Evolutionary conservation across 2,888 invertebrate genomes (phyloP).

Genomic region (Drosophila mulleri): DNA sequence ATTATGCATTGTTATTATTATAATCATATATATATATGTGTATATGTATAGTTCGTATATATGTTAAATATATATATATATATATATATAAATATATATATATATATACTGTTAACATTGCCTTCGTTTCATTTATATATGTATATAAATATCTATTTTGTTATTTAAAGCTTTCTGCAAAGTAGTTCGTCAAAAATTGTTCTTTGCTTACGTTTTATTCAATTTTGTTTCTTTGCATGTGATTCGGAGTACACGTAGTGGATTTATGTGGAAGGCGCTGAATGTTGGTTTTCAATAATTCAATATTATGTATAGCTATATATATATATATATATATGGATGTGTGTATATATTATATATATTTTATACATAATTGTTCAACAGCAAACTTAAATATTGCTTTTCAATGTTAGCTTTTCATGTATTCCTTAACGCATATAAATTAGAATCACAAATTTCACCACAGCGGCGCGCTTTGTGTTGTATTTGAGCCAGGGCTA

Average conservation of each 20-base stretch:
- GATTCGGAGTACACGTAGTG: constrained; percentile 69
- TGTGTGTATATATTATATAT: constrained; percentile 14
- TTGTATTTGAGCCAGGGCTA: constrained; percentile 48
- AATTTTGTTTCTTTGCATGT: constrained; percentile 47
- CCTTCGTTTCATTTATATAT: constrained; percentile 24
- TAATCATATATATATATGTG: constrained; percentile 9
- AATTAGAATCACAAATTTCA: constrained; percentile 53
- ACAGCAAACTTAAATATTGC: constrained; percentile 54
- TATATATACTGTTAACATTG: constrained; percentile 41
- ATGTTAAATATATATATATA: constrained; percentile 14
- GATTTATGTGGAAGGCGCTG: constrained; percentile 57
- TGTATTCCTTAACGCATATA: constrained; percentile 8
- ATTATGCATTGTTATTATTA: constrained; percentile 10
- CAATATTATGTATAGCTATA: constrained; percentile 10
- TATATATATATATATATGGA: constrained; percentile 16
- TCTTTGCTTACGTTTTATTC: constrained; percentile 4
- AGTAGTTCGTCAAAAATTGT: constrained; percentile 38
- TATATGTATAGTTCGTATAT: constrained; percentile 11
- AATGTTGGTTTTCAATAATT: constrained; percentile 37
- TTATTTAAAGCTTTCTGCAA: constrained; percentile 50
- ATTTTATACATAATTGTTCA: constrained; percentile 18
- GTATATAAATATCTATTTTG: constrained; percentile 26
- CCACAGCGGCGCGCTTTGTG: constrained; percentile 44
- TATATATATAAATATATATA: constrained; percentile 16
- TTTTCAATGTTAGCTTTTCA: constrained; percentile 32